Evolutionary conservation across 2,113 vertebrate species (phyloP), one percentile per base, ranked within the genome.

Genomic region (Chamaetylas fuelleborni): DNA sequence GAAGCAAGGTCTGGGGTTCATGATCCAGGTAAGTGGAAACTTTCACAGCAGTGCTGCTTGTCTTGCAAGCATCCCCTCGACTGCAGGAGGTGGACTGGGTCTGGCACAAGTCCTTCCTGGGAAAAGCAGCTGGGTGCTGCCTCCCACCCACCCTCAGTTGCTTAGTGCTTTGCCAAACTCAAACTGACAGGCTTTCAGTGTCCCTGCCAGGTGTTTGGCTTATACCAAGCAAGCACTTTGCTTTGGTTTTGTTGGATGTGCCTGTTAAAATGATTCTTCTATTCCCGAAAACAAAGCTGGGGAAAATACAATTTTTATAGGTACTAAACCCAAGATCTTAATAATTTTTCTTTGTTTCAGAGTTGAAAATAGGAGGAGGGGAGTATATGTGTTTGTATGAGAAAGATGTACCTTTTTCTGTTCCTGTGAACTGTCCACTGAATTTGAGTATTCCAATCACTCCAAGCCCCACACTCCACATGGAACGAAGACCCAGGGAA

Each of bases 191-290:
- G 72, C 26, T 67, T 94, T 81, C 17, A 1, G 20, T 57, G n/a
- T 43, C n/a, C 1, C 2, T 38, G 61, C 28, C 4, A 9, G 24
- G 74, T 85, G 57, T 61, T 73, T 15, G 24, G 34, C 73, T 81
- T 47, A 74, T 24, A 60, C 24, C 1, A 4, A 43, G 2, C 0
- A 7, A 74, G 12, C 0, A 2, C 31, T 76, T 74, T 67, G 47
- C 22, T 76, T 79, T 58, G 15, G 1, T 48, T 90, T 57, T 29
- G 11, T 61, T 33, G 31, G 42, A 92, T 34, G 4, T 1, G 1
- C 57, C 53, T n/a, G 11, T 48, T 92, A 50, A 92, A 93, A 85
- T 23, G 14, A 61, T 58, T 43, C 47, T 60, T 81, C 20, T 67
- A 22, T 57, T 78, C 26, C 56, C 33, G 54, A 78, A 73, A 81